Conservation (phyloP, 2,113 vertebrate genomes). For the Peucedramus taeniatus region DNA sequence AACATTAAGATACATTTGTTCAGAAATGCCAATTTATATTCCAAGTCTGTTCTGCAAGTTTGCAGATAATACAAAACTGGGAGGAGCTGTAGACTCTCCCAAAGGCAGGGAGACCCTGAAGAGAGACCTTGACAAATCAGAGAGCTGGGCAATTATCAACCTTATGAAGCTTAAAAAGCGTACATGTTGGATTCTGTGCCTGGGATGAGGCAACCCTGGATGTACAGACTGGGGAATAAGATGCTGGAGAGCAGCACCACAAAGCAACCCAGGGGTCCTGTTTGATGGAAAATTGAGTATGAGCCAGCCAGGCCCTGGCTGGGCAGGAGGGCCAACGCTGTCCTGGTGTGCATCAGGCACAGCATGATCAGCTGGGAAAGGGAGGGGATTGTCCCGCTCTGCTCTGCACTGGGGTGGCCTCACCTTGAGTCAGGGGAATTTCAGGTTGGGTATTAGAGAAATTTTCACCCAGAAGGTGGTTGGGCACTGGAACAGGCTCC, state of each 20-base stretch:
- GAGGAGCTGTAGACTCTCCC: not conserved
- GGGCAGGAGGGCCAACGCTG: accelerated
- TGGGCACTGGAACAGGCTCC: not conserved
- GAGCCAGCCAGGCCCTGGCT: not conserved
- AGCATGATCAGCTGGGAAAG: accelerated
- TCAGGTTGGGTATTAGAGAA: not conserved
- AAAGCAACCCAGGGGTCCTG: not conserved
- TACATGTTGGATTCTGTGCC: not conserved
- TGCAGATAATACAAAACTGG: not conserved
- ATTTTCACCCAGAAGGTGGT: not conserved
- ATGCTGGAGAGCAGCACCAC: not conserved
- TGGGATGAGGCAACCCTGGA: not conserved
- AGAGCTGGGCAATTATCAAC: not conserved
- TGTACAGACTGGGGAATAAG: not conserved
- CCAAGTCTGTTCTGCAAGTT: not conserved
- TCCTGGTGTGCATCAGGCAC: no score
- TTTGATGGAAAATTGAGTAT: not conserved
- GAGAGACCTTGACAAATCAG: not conserved
- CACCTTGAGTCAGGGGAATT: not conserved
- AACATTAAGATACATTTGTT: not conserved
- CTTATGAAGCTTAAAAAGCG: not conserved
- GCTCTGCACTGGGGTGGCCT: not conserved
- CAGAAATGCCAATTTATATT: not conserved
- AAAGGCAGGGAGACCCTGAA: not conserved
- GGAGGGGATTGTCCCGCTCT: not conserved